Conservation (phyloP, 2,888 invertebrate genomes). For the Oxyteleia sp. region DNA sequence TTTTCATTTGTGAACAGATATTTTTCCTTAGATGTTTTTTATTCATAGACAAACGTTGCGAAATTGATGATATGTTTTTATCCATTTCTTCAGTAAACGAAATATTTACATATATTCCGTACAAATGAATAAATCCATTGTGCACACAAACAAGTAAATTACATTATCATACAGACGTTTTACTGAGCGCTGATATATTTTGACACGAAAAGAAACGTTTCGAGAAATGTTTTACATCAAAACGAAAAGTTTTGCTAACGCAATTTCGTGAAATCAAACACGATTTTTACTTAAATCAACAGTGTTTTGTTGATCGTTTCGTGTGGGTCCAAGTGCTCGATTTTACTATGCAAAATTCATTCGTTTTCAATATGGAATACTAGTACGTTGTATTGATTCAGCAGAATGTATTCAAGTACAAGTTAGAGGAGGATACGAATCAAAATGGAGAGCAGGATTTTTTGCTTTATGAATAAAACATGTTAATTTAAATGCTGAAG, state of each 20-base stretch:
- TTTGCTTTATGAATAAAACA: slow-evolving; percentile 31
- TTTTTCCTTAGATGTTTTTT: too few species aligned
- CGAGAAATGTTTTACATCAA: slow-evolving; percentile 11
- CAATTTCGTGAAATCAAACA: slow-evolving; percentile 18
- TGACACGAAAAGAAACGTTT: background rate
- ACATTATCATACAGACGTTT: background rate
- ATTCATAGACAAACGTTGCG: too few species aligned
- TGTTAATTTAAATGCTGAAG: slow-evolving; percentile 1
- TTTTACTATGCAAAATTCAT: slow-evolving; percentile 40
- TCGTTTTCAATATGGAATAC: slow-evolving; percentile 43
- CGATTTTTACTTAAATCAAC: slow-evolving; percentile 31
- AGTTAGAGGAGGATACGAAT: slow-evolving; percentile 8
- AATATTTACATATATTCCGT: too few species aligned
- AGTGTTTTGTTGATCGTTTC: slow-evolving; percentile 28
- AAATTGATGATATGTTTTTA: too few species aligned
- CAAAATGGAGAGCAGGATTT: slow-evolving; percentile 2
- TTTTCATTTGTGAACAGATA: too few species aligned
- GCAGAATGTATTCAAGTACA: slow-evolving; percentile 25
- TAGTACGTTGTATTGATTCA: slow-evolving; percentile 36
- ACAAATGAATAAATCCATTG: background rate
- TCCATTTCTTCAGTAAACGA: too few species aligned
- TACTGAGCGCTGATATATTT: background rate
- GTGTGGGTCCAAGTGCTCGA: slow-evolving; percentile 21
- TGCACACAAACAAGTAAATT: background rate
- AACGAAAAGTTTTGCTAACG: slow-evolving; percentile 7